Evolutionary conservation across 1,140 invertebrate species (phyloP).

Genomic region (Apolygus lucorum): DNA sequence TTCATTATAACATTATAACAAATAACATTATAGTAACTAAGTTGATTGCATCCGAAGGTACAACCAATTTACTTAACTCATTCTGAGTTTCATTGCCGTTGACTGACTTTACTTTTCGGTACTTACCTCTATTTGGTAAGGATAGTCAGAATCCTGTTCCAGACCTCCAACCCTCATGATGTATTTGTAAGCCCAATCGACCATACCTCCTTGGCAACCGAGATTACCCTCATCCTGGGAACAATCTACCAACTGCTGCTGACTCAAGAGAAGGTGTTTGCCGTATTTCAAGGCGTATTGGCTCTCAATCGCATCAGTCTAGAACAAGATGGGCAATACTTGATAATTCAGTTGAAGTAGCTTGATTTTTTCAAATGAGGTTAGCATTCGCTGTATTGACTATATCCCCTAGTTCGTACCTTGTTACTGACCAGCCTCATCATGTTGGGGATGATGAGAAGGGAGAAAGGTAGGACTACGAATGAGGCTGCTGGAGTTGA

Average conservation of each 20-base stretch:
- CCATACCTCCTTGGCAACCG: conserved; percentile 91
- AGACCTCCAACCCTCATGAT: conserved; percentile 69
- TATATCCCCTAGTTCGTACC: no score
- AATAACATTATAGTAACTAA: neutral
- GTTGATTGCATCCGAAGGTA: no score
- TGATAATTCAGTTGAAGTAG: neutral
- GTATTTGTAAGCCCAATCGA: conserved; percentile 90
- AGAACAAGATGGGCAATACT: conserved; percentile 35
- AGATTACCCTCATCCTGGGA: conserved; percentile 82
- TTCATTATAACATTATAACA: neutral
- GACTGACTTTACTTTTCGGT: conserved; percentile 89
- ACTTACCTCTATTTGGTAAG: no score
- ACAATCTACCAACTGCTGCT: conserved; percentile 97
- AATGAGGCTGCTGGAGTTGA: no score
- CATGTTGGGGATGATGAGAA: no score
- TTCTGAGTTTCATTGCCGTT: conserved; percentile 16
- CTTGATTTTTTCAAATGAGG: no score
- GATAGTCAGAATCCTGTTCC: conserved; percentile 44
- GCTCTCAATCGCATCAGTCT: conserved; percentile 91
- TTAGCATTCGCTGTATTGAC: no score
- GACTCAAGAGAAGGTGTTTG: conserved; percentile 80
- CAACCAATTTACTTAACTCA: neutral
- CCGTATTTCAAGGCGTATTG: conserved; percentile 84
- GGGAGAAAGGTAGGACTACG: no score
- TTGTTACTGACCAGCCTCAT: no score